phyloP scores from a whole-genome alignment of 2,888 invertebrate species.

The Odontomyia ornata region DNA sequence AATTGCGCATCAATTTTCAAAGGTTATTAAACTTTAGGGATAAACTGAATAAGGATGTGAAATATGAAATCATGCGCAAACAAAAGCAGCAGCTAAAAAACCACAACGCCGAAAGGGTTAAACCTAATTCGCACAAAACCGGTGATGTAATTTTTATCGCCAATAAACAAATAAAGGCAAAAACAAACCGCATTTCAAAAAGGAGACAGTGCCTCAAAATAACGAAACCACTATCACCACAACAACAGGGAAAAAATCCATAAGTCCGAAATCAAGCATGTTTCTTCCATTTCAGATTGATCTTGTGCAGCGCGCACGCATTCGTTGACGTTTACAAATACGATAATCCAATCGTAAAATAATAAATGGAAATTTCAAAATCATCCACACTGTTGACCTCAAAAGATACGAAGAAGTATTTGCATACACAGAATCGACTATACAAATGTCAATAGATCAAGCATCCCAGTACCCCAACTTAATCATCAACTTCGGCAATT shows the following conservation, averaged over 20 bases:
- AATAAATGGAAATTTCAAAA: not conserved
- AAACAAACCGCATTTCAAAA: not conserved
- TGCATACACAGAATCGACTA: not conserved
- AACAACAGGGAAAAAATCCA: not conserved
- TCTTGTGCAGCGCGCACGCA: not conserved
- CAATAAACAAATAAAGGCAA: constrained; percentile 14
- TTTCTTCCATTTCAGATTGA: constrained; percentile 20
- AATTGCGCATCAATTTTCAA: constrained; percentile 38
- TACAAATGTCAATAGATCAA: not conserved
- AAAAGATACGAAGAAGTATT: not conserved
- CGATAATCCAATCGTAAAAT: not conserved
- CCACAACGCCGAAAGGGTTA: not conserved
- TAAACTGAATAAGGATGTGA: constrained; percentile 13
- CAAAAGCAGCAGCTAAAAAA: not conserved
- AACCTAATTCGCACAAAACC: not conserved
- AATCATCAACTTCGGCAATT: constrained; percentile 1
- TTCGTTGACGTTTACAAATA: constrained; percentile 20
- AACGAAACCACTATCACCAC: not conserved
- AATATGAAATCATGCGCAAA: constrained; percentile 12
- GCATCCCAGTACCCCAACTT: not conserved
- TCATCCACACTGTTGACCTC: constrained; percentile 1
- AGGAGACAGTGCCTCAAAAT: not conserved
- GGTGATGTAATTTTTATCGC: constrained; percentile 4
- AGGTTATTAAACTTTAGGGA: constrained; percentile 8
- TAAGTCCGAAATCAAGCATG: constrained; percentile 5